Percentiles rank a stretch among this genome's conserved stretches.
These are phyloP conservation scores for Pachyuromys duprasi DNA, from an alignment of 2,797 vertebrate genomes.

Conservation along the genomic window DNA sequence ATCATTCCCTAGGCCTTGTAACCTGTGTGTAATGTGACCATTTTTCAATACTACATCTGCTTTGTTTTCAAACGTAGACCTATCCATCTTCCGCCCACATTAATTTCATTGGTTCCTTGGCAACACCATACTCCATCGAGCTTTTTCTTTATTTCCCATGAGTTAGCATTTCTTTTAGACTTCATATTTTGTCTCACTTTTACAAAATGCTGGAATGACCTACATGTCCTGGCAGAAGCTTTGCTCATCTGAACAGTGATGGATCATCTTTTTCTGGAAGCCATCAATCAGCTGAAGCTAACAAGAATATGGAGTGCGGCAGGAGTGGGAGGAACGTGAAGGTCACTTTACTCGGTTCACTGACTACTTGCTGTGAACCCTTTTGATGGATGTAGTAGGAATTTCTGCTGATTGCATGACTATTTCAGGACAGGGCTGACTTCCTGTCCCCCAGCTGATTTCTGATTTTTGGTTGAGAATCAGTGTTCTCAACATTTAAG, in stretches of 20 bases:
- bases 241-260: constrained; percentile 49
- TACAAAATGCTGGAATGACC: constrained; percentile 63
- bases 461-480: constrained; percentile 54
- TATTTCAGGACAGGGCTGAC: constrained; percentile 44
- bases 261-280: constrained; percentile 67
- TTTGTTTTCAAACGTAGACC: background rate
- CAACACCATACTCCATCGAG: background rate
- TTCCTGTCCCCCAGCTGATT: constrained; percentile 57
- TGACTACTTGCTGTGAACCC: constrained; percentile 46
- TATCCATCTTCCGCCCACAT: background rate
- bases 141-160: constrained; percentile 10
- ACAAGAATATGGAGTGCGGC: constrained; percentile 57
- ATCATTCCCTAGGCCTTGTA: background rate
- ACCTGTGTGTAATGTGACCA: background rate
- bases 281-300: constrained; percentile 70
- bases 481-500: constrained; percentile 40
- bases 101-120: constrained; percentile 34
- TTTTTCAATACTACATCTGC: background rate
- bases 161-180: constrained; percentile 53
- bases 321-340: background rate
- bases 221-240: constrained; percentile 42
- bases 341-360: constrained; percentile 69
- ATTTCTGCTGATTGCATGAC: constrained; percentile 72
- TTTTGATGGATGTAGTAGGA: constrained; percentile 74
- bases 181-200: constrained; percentile 62